Conservation (phyloP, 2,888 invertebrate species). For the Oligia fasciuncula region DNA sequence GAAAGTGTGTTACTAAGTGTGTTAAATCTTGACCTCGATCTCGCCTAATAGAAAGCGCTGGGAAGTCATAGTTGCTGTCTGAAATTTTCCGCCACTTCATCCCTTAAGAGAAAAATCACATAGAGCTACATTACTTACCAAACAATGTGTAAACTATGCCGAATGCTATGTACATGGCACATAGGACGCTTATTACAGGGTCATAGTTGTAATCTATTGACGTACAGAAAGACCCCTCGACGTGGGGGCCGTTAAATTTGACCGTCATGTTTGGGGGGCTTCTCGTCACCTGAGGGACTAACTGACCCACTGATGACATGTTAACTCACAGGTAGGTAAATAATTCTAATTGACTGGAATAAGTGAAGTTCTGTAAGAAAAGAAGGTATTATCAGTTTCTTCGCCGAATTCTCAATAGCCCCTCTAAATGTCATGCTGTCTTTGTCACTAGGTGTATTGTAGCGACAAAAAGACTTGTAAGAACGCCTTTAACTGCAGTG, state of each 20-base stretch:
- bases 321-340: conserved; percentile 34
- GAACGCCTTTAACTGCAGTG: neutral
- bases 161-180: conserved; percentile 93
- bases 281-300: conserved; percentile 89
- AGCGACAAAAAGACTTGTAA: neutral
- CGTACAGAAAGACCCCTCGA: conserved; percentile 88
- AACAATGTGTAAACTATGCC: conserved; percentile 95
- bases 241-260: conserved; percentile 81
- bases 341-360: conserved; percentile 13
- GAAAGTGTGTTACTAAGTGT: too few relatives aligned
- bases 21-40: neutral
- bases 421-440: neutral
- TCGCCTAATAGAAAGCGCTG: neutral
- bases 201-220: conserved; percentile 91
- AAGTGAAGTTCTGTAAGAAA: conserved; percentile 36
- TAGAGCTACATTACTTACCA: conserved; percentile 89
- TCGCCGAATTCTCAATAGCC: neutral
- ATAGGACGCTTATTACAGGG: conserved; percentile 91
- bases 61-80: neutral
- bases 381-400: conserved; percentile 3
- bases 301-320: conserved; percentile 89
- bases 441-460: neutral
- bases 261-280: conserved; percentile 85
- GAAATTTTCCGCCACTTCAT: conserved; percentile 6
- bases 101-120: neutral